Evolutionary conservation across 2,888 invertebrate species (phyloP), one percentile per base, ranked within the genome.

Genomic region (Vesta saturnalis): DNA sequence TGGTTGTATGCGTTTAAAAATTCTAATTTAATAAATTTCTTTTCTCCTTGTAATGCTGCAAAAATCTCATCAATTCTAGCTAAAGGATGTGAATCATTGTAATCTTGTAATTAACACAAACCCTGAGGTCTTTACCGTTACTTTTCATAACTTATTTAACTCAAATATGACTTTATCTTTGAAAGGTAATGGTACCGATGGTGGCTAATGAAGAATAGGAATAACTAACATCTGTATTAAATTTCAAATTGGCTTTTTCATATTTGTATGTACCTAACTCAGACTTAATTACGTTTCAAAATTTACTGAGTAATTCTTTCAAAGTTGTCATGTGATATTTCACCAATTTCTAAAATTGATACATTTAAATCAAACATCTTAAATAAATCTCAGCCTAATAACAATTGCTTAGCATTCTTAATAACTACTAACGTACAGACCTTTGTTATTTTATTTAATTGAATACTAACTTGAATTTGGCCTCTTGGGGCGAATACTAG

Each of bases 81-180:
- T 47, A 47, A 47, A 14, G 47, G 14, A 47, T 47, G 47, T 47
- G 4, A 15, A 8, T 14, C 8, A 47, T 47, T 5, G 47, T 47
- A 15, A 47, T 47, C n/a, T 47, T 47, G n/a, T 47, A 47, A 47
- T 12, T 47, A 8, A 14, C 47, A 14, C 47, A 47, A 14, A 47
- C 15, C n/a, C 47, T 14, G 4, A 47, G 6, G 15, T 47, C 47
- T 12, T 47, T 47, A 5, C 15, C 47, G n/a, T 47, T 47, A 14
- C n/a, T 47, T 47, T 47, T 47, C 15, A 47, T 10, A 14, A 47
- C 47, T 47, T n/a, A n/a, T n/a, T n/a, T n/a, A n/a, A n/a, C n/a
- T n/a, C n/a, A n/a, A n/a, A n/a, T n/a, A n/a, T n/a, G n/a, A n/a
- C n/a, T n/a, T n/a, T n/a, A n/a, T n/a, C n/a, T n/a, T n/a, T n/a